Conservation (phyloP, 2,888 invertebrate genomes). For the Lydus trimaculatus region DNA sequence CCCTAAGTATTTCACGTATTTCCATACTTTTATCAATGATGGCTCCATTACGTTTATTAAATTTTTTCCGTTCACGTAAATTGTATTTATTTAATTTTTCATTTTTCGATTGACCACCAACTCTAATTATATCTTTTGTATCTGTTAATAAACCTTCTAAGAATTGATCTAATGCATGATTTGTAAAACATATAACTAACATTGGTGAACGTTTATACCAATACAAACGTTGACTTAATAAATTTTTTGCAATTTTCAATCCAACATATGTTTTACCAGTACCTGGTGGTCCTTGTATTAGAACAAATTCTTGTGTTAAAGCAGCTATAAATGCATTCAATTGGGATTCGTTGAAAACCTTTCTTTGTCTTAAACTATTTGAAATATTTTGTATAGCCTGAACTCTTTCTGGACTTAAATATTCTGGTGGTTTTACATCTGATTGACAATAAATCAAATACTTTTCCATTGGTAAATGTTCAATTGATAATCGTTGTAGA, state of each 20-base stretch:
- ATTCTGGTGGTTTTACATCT: slow-evolving; percentile 55
- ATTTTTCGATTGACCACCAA: slow-evolving; percentile 75
- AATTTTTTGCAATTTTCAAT: slow-evolving; percentile 72
- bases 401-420: slow-evolving; percentile 42
- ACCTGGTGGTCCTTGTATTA: slow-evolving; percentile 89
- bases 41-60: slow-evolving; percentile 8
- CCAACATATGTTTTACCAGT: slow-evolving; percentile 88
- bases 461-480: slow-evolving; percentile 71
- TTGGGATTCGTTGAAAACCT: slow-evolving; percentile 68
- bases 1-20: slow-evolving; percentile 25
- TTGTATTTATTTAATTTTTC: slow-evolving; percentile 65
- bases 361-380: slow-evolving; percentile 25
- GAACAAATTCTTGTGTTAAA: slow-evolving; percentile 73
- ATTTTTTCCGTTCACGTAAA: slow-evolving; percentile 15
- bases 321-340: slow-evolving; percentile 71
- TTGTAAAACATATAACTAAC: slow-evolving; percentile 82
- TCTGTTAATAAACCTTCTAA: slow-evolving; percentile 71
- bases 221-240: slow-evolving; percentile 59
- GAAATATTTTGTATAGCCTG: slow-evolving; percentile 12
- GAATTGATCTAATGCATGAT: slow-evolving; percentile 89
- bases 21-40: slow-evolving; percentile 20
- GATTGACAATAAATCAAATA: slow-evolving; percentile 69
- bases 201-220: slow-evolving; percentile 67
- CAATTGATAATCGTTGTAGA: slow-evolving; percentile 66
- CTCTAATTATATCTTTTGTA: slow-evolving; percentile 69